Percentiles rank a stretch among this genome's conserved stretches.
Conservation (phyloP, 2,888 invertebrate species). For the Pseudococcus jackbeardsleyi region DNA sequence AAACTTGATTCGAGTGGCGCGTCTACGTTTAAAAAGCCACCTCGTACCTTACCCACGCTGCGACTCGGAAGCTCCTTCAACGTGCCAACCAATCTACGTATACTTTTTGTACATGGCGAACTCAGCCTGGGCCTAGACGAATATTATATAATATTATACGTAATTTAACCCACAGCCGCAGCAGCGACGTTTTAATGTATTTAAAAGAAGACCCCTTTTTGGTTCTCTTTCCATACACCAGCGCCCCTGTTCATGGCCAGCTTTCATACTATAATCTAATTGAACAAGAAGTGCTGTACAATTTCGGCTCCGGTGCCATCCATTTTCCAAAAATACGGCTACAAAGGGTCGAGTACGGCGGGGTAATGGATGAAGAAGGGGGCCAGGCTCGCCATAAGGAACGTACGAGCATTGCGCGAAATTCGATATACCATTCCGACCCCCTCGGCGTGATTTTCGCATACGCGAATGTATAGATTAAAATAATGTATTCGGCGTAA, state of each 20-base stretch:
- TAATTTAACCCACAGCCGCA: not conserved
- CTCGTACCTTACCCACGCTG: not conserved
- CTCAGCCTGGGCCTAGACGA: not conserved
- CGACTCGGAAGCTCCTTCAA: slow-evolving; percentile 1
- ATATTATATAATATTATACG: not conserved
- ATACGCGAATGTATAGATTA: not conserved
- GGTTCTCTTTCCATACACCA: not conserved
- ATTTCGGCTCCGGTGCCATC: not conserved
- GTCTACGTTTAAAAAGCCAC: slow-evolving; percentile 44
- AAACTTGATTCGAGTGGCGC: slow-evolving; percentile 39
- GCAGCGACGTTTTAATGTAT: not conserved
- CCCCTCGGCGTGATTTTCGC: slow-evolving; percentile 1
- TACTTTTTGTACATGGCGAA: not conserved
- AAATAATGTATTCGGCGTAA: slow-evolving; percentile 15
- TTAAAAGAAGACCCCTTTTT: slow-evolving; percentile 31
- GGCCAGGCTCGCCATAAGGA: not conserved
- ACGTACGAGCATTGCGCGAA: not conserved
- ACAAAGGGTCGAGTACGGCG: not conserved
- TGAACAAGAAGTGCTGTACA: not conserved
- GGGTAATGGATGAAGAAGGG: not conserved
- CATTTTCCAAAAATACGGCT: not conserved
- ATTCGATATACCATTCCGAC: not conserved
- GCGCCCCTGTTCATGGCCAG: not conserved
- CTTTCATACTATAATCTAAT: not conserved
- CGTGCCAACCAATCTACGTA: not conserved